Base-by-base conservation (phyloP, 2,113 vertebrate genomes). In the Zootoca vivipara region DNA sequence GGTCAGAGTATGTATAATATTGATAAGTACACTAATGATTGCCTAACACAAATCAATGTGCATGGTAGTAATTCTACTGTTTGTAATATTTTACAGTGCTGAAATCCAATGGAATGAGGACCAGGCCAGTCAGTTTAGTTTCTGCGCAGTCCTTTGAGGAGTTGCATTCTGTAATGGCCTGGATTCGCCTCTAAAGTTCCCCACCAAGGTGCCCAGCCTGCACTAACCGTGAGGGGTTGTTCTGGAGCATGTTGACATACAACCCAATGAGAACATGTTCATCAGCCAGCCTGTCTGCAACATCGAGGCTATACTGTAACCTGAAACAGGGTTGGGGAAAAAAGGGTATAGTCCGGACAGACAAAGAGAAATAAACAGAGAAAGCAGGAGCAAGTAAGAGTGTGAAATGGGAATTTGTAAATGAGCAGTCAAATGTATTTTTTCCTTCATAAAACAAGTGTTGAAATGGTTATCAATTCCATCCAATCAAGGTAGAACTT, bases 191-290 rank as follows among this genome's bases (percentile, higher is more conserved):
- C 85, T 88, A 94, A 78, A 80, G 87, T 84, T 46, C 86, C 85
- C 93, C 91, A 92, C 90, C 90, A 75, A 91, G 90, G 94, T 93
- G 95, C 92, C 93, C 96, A 97, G 95, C 94, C 97, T 97, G 96
- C 95, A 99, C 99, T 99, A 98, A 99, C 99, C 99, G 97, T 98
- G 97, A 90, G 90, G 97, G 98, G 96, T 95, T 98, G 98, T 97
- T 98, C 98, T 98, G 98, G 33, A 99, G 98, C 92, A 98, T 97
- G 96, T 97, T 99, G 98, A 98, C 98, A 98, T 99, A 99, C 90
- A 99, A 93, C 94, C 98, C 98, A 95, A 99, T 99, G 96, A 99
- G 98, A 94, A 98, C 97, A 97, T 99, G 99, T 98, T 99, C 99
- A 96, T 99, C 99, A 87, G 98, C 98, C 94, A 99, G 98, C 97